A percentile compares a stretch with the other conserved stretches of the same genome.
These are phyloP conservation scores for Thecophora atra DNA, from an alignment of 2,888 invertebrate genomes.

Conservation along the genomic window DNA sequence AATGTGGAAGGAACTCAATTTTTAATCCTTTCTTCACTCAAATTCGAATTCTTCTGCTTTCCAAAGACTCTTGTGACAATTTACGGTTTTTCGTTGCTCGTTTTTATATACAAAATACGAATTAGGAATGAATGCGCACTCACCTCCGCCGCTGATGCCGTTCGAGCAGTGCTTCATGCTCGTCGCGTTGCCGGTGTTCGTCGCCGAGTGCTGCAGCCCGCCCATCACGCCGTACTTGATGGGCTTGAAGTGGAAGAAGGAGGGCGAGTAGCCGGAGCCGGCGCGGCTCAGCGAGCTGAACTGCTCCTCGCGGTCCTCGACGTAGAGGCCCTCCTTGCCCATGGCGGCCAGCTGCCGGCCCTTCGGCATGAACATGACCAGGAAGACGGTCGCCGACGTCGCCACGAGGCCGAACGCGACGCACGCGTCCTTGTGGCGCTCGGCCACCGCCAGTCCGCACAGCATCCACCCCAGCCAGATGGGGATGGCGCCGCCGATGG, in stretches of 20 bases:
- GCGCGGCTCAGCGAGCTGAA: constrained; percentile 81
- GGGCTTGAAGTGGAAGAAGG: constrained; percentile 93
- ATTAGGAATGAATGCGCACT: not conserved
- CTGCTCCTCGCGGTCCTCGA: constrained; percentile 83
- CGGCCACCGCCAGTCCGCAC: constrained; percentile 81
- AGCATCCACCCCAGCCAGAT: constrained; percentile 88
- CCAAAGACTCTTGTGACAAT: constrained; percentile 18
- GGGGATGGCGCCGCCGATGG: constrained; percentile 85
- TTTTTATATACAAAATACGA: too few species aligned
- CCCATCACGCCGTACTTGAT: constrained; percentile 79
- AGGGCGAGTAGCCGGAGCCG: constrained; percentile 87
- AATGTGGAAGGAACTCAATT: too few species aligned
- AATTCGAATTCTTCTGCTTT: not conserved
- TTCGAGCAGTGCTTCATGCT: constrained; percentile 67
- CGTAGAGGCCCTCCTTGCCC: constrained; percentile 87
- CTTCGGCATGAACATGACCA: constrained; percentile 94
- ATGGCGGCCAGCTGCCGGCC: constrained; percentile 91
- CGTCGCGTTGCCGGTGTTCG: constrained; percentile 65
- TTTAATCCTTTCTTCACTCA: too few species aligned
- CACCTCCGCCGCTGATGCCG: constrained; percentile 53
- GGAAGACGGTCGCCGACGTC: constrained; percentile 85
- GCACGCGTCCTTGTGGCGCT: constrained; percentile 85
- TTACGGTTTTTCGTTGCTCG: not conserved
- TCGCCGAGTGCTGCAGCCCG: constrained; percentile 66
- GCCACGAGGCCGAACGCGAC: constrained; percentile 88